These are phyloP conservation scores for Neomonachus schauinslandi DNA, from an alignment of 2,113 vertebrate species.

Conservation along the genomic window DNA sequence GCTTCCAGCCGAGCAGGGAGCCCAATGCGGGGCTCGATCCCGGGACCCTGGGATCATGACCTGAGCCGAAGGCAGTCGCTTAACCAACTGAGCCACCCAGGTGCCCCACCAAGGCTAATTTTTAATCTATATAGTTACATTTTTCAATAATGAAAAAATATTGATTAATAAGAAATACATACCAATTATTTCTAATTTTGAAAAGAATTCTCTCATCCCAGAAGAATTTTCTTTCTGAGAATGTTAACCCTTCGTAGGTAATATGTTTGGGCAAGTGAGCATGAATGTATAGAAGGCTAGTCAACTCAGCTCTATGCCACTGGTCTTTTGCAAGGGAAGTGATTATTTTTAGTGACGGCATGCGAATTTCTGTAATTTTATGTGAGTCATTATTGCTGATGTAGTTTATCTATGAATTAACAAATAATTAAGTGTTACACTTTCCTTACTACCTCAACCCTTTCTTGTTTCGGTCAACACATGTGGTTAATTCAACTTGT, in stretches of 20 bases:
- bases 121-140: not conserved
- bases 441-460: not conserved
- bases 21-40: too few species aligned
- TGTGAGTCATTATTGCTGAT: not conserved
- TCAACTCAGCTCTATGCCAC: not conserved
- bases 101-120: not conserved
- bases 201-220: not conserved
- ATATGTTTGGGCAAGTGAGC: not conserved
- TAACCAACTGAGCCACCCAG: too few species aligned
- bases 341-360: not conserved
- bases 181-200: constrained; percentile 6
- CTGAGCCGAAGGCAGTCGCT: too few species aligned
- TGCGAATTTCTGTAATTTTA: constrained; percentile 26
- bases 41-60: too few species aligned
- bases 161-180: constrained; percentile 37
- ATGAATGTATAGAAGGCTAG: not conserved
- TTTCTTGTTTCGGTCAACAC: not conserved
- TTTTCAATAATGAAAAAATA: not conserved
- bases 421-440: not conserved
- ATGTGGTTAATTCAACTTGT: constrained; percentile 10
- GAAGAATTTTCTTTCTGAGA: not conserved
- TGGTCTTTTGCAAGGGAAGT: not conserved
- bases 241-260: not conserved
- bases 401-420: not conserved
- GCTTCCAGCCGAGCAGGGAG: too few species aligned